Percentiles rank a stretch among this genome's conserved stretches.
phyloP scores from a whole-genome alignment of 2,113 vertebrate species.

The Anser brachyrhynchus region DNA sequence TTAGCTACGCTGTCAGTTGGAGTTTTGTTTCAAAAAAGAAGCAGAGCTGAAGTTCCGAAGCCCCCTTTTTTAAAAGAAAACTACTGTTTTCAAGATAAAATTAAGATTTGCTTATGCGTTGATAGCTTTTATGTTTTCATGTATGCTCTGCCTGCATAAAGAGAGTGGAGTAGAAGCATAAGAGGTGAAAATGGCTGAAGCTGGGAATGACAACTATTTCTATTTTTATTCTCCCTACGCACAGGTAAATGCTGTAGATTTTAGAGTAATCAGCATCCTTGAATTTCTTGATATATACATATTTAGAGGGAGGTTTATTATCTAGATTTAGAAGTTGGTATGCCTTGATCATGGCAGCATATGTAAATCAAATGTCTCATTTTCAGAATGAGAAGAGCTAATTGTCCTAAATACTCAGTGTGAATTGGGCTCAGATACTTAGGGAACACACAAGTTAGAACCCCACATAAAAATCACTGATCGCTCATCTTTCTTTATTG shows the following conservation, averaged over 20 bases:
- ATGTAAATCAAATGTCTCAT: background rate
- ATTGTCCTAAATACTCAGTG: background rate
- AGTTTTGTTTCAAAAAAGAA: conserved; percentile 55
- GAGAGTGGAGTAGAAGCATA: conserved; percentile 61
- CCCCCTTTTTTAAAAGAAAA: background rate
- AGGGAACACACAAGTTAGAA: background rate
- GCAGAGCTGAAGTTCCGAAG: conserved; percentile 55
- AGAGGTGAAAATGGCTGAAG: conserved; percentile 72
- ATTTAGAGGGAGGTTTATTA: background rate
- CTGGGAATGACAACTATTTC: conserved; percentile 75
- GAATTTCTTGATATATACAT: background rate
- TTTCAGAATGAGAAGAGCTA: background rate
- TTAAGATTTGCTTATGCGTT: conserved; percentile 14
- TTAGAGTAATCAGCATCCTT: conserved; percentile 34
- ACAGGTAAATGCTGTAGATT: conserved; percentile 73
- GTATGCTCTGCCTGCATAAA: conserved; percentile 50
- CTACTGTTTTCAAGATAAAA: conserved; percentile 25
- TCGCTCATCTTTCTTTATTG: background rate
- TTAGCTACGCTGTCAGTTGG: conserved; percentile 41
- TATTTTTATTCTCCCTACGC: conserved; percentile 66
- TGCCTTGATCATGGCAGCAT: background rate
- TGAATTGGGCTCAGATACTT: background rate
- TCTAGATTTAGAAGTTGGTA: background rate
- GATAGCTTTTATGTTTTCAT: conserved; percentile 61
- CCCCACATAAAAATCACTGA: background rate